phyloP scores from a whole-genome alignment of 2,888 invertebrate species.

The Unio delphinus region DNA sequence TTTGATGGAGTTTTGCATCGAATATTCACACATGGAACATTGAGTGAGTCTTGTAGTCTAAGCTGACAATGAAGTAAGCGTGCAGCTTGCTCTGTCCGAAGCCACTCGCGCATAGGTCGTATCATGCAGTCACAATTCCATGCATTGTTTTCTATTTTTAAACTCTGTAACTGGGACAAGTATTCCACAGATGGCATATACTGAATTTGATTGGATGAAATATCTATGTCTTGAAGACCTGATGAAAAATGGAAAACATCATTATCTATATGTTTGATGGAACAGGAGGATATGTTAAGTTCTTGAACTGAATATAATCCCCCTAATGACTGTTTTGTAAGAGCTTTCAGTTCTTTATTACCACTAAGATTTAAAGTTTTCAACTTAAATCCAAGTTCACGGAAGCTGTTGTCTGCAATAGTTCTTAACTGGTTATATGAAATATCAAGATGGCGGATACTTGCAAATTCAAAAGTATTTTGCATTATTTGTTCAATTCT shows the following conservation, averaged over 20 bases:
- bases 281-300: constrained; percentile 54
- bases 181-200: constrained; percentile 40
- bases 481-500: constrained; percentile 36
- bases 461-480: constrained; percentile 32
- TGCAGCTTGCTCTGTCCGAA: constrained; percentile 21
- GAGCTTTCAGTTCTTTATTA: constrained; percentile 40
- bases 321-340: constrained; percentile 38
- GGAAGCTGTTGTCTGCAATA: constrained; percentile 36
- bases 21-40: constrained; percentile 33
- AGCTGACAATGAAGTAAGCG: constrained; percentile 28
- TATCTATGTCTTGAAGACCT: constrained; percentile 45
- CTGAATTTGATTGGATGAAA: constrained; percentile 51
- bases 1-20: constrained; percentile 42
- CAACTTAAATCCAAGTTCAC: constrained; percentile 41
- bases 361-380: constrained; percentile 43
- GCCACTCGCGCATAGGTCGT: constrained; percentile 49
- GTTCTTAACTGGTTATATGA: constrained; percentile 48
- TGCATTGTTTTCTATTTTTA: constrained; percentile 47
- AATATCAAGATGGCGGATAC: constrained; percentile 46
- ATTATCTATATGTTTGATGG: constrained; percentile 32
- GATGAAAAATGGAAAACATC: constrained; percentile 34
- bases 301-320: constrained; percentile 45
- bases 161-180: constrained; percentile 27
- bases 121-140: constrained; percentile 63
- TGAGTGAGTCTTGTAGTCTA: constrained; percentile 4